A percentile compares a stretch with the other conserved stretches of the same genome.
Evolutionary conservation across 2,888 invertebrate genomes (phyloP).

Genomic region (Euproctis similis): DNA sequence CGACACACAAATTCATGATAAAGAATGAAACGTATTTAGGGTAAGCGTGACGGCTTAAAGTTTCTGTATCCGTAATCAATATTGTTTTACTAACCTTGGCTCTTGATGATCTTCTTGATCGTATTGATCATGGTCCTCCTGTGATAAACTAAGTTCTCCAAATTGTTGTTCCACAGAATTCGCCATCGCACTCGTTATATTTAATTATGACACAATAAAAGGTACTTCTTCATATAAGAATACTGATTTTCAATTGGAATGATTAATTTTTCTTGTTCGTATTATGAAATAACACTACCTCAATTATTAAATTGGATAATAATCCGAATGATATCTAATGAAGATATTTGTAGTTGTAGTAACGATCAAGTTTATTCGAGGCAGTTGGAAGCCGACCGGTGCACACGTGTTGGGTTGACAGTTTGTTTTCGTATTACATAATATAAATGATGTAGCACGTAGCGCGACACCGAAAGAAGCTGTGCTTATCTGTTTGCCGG

Average conservation of each 20-base stretch:
- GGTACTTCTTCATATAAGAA: conserved; percentile 6
- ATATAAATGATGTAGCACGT: conserved; percentile 34
- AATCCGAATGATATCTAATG: no score
- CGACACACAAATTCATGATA: no score
- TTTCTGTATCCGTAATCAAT: no score
- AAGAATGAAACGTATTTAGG: no score
- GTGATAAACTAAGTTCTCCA: conserved; percentile 80
- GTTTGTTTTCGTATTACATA: conserved; percentile 62
- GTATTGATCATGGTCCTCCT: conserved; percentile 84
- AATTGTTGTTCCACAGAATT: conserved; percentile 79
- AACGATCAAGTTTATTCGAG: no score
- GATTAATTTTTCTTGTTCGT: conserved; percentile 13
- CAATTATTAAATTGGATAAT: no score
- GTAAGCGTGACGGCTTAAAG: no score
- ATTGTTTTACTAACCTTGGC: conserved; percentile 76
- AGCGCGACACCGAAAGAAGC: no score
- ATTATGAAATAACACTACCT: conserved; percentile 16
- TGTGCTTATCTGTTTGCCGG: conserved; percentile 15
- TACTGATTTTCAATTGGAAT: conserved; percentile 24
- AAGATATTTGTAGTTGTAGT: no score
- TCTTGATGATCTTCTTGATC: conserved; percentile 78
- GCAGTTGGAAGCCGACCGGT: conserved; percentile 14
- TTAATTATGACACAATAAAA: conserved; percentile 11
- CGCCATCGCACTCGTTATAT: conserved; percentile 45
- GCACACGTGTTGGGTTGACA: conserved; percentile 55